These are phyloP conservation scores for Brachypodius melanocephalos DNA, from an alignment of 2,113 vertebrate genomes.

Conservation along the genomic window DNA sequence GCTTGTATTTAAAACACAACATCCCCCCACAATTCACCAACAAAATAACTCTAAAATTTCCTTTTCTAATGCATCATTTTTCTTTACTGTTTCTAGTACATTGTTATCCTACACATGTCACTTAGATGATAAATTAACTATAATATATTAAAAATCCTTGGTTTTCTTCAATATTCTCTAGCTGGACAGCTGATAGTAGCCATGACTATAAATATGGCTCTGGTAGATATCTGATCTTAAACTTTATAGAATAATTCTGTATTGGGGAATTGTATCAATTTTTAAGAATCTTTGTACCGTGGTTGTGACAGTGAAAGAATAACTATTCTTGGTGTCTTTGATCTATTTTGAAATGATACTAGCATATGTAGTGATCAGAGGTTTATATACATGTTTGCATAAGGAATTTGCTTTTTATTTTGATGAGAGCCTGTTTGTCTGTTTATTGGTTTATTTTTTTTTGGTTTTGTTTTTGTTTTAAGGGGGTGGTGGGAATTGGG, in stretches of 20 bases:
- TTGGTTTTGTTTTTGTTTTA: neutral
- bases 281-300: constrained; percentile 56
- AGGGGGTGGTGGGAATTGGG: accelerated
- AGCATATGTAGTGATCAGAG: constrained; percentile 5
- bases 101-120: constrained; percentile 76
- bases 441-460: neutral
- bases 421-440: neutral
- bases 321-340: constrained; percentile 34
- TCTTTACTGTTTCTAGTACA: constrained; percentile 57
- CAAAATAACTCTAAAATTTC: constrained; percentile 38
- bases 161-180: constrained; percentile 79
- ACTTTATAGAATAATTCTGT: constrained; percentile 77
- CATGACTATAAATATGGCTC: constrained; percentile 80
- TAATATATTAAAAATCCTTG: constrained; percentile 80
- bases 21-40: neutral
- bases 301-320: constrained; percentile 53
- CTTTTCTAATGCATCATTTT: constrained; percentile 70
- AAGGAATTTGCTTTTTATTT: neutral
- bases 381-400: constrained; percentile 9
- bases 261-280: constrained; percentile 50
- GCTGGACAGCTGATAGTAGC: constrained; percentile 83
- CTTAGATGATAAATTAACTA: constrained; percentile 82
- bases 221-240: constrained; percentile 81
- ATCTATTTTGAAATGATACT: constrained; percentile 33
- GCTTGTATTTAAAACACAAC: constrained; percentile 35